phyloP scores from a whole-genome alignment of 92 coral and sea anemone genomes.

The Zoanthus sansibaricus region DNA sequence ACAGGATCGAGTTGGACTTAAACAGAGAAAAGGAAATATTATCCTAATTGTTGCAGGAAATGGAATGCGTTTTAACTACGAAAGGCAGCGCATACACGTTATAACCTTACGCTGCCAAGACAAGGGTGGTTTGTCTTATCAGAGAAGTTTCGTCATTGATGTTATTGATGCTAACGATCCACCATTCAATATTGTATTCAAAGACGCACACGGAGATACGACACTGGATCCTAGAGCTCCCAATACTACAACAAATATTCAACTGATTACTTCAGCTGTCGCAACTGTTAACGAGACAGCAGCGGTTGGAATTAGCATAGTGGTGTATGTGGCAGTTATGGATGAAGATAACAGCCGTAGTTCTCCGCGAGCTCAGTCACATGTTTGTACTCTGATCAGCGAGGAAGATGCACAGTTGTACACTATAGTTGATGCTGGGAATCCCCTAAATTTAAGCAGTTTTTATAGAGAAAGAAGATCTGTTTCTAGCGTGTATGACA shows the following conservation, averaged over 20 bases:
- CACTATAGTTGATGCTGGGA: constrained; percentile 61
- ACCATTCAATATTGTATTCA: constrained; percentile 67
- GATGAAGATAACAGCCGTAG: constrained; percentile 67
- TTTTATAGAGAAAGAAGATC: constrained; percentile 43
- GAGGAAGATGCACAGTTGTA: constrained; percentile 66
- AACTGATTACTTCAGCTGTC: constrained; percentile 55
- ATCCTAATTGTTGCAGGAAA: constrained; percentile 63
- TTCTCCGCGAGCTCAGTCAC: constrained; percentile 69
- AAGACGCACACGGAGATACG: constrained; percentile 70
- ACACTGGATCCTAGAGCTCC: constrained; percentile 69
- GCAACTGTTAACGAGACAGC: constrained; percentile 79
- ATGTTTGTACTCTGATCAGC: constrained; percentile 70
- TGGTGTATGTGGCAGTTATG: constrained; percentile 65
- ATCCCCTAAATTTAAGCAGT: constrained; percentile 48
- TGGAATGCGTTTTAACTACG: constrained; percentile 67
- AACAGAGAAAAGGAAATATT: constrained; percentile 34
- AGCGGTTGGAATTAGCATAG: constrained; percentile 68
- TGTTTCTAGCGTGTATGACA: constrained; percentile 28
- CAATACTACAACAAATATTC: constrained; percentile 37
- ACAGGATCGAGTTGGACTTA: constrained; percentile 67
- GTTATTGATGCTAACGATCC: constrained; percentile 72
- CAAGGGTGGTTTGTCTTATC: constrained; percentile 63
- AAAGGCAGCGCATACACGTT: constrained; percentile 58
- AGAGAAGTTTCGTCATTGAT: constrained; percentile 48
- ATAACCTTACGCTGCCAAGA: constrained; percentile 66